Conservation (phyloP, 2,797 vertebrate genomes). For the Ammospiza maritima region DNA sequence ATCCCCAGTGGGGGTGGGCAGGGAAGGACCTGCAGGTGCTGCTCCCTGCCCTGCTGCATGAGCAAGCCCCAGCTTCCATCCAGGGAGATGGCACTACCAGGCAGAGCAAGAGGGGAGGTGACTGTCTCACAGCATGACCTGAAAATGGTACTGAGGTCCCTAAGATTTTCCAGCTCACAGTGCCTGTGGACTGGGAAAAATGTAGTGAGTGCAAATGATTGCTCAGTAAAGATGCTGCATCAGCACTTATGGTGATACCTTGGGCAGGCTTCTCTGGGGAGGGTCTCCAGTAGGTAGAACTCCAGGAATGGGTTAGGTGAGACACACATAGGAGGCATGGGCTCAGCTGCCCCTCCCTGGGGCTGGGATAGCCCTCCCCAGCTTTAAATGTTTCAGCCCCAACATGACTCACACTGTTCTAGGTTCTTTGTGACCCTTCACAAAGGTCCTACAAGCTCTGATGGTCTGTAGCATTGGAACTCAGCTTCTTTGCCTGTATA, state of each 20-base stretch:
- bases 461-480: background rate
- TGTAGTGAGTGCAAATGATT: background rate
- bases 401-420: background rate
- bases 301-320: background rate
- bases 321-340: background rate
- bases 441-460: background rate
- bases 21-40: background rate
- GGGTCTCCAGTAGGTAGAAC: background rate
- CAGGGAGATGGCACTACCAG: rapidly evolving
- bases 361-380: background rate
- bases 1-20: background rate
- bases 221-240: background rate
- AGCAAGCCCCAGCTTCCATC: background rate
- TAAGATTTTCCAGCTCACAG: background rate
- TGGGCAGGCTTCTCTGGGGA: background rate
- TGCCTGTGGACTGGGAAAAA: background rate
- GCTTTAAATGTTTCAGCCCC: background rate
- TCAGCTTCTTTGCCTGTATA: background rate
- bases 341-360: background rate
- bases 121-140: background rate
- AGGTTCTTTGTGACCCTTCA: background rate
- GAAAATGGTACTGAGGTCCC: background rate
- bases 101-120: background rate
- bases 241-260: background rate
- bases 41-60: background rate